Evolutionary conservation across 2,797 vertebrate genomes (phyloP).

Genomic region (Alosa sapidissima): DNA sequence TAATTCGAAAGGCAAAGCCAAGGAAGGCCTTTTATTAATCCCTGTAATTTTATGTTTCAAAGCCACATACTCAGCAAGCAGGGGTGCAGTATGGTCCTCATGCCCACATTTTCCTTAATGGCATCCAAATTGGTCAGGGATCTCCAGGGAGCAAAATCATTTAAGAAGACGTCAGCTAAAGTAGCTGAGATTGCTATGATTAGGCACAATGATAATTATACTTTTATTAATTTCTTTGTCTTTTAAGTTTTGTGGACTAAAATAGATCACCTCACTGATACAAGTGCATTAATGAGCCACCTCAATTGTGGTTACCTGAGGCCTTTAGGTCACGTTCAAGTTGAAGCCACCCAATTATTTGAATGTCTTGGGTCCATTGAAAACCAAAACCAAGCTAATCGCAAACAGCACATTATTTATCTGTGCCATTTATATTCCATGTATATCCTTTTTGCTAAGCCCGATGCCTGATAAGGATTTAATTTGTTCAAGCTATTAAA

Average conservation of each 20-base stretch:
- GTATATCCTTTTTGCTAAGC: background rate
- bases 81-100: slow-evolving; percentile 7
- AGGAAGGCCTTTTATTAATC: background rate
- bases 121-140: slow-evolving; percentile 30
- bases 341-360: slow-evolving; percentile 47
- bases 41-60: background rate
- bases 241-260: slow-evolving; percentile 45
- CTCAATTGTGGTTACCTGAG: slow-evolving; percentile 31
- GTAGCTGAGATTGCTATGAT: slow-evolving; percentile 33
- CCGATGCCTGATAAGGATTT: slow-evolving; percentile 11
- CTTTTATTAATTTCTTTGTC: slow-evolving; percentile 28
- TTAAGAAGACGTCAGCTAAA: slow-evolving; percentile 24
- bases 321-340: slow-evolving; percentile 47
- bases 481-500: slow-evolving; percentile 7
- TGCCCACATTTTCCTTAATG: slow-evolving; percentile 31
- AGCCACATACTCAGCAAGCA: background rate
- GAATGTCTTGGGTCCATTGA: slow-evolving; percentile 42
- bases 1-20: background rate
- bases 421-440: background rate
- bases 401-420: background rate
- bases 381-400: background rate
- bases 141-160: slow-evolving; percentile 28
- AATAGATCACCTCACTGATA: slow-evolving; percentile 44
- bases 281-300: slow-evolving; percentile 46
- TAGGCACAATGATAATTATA: slow-evolving; percentile 39